A percentile compares a stretch with the other conserved stretches of the same genome.
phyloP scores from a whole-genome alignment of 2,113 vertebrate species.

The Tetrao urogallus region DNA sequence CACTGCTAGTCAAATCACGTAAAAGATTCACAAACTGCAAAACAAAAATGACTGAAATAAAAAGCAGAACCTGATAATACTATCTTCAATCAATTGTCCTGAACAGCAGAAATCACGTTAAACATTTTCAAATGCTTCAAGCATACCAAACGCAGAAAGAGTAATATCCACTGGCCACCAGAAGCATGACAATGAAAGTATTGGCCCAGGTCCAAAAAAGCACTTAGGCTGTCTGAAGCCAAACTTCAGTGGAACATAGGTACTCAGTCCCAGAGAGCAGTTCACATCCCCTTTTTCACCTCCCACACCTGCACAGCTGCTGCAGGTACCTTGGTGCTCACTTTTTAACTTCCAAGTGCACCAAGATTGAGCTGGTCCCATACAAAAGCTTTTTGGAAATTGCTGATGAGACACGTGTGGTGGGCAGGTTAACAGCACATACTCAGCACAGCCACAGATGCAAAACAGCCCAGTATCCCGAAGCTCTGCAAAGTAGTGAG shows the following conservation, averaged over 20 bases:
- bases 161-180: background rate
- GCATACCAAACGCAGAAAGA: background rate
- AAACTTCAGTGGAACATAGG: background rate
- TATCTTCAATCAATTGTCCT: background rate
- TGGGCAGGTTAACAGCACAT: background rate
- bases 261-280: background rate
- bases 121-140: background rate
- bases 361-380: background rate
- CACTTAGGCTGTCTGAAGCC: background rate
- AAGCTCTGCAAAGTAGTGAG: fast-evolving
- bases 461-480: background rate
- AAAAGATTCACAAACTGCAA: background rate
- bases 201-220: conserved; percentile 36
- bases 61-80: background rate
- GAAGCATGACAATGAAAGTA: fast-evolving
- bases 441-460: background rate
- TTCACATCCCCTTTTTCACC: background rate
- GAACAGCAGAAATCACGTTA: background rate
- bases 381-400: background rate
- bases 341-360: fast-evolving
- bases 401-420: fast-evolving
- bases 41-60: background rate
- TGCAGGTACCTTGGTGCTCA: background rate
- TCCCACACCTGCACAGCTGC: fast-evolving
- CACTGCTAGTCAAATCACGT: background rate